phyloP scores from a whole-genome alignment of 2,888 invertebrate species.

The Sphaerophoria rueppellii region DNA sequence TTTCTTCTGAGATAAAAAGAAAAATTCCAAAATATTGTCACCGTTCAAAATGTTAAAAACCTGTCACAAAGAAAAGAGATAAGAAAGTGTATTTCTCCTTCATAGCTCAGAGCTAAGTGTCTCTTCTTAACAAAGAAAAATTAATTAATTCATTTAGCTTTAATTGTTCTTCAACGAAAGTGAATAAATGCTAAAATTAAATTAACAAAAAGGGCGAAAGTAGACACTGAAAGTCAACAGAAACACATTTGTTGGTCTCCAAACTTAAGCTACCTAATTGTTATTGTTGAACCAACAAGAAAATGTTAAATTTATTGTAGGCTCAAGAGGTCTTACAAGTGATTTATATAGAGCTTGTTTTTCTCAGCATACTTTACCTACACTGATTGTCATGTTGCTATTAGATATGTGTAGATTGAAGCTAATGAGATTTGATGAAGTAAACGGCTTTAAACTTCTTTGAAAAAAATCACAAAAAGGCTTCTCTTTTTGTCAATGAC shows the following conservation, averaged over 20 bases:
- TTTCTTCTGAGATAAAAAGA: too few species aligned
- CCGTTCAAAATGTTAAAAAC: too few species aligned
- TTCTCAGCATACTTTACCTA: too few species aligned
- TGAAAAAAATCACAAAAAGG: background rate
- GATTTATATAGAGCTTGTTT: too few species aligned
- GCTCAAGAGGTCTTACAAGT: too few species aligned
- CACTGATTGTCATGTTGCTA: too few species aligned
- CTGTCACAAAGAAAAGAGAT: too few species aligned
- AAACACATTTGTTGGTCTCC: background rate
- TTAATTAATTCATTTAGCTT: slow-evolving; percentile 32
- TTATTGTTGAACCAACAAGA: too few species aligned
- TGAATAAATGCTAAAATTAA: background rate
- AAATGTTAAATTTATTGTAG: too few species aligned
- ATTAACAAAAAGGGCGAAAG: slow-evolving; percentile 1
- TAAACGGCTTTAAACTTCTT: background rate
- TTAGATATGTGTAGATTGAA: too few species aligned
- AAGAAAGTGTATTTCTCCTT: background rate
- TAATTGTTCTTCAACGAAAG: slow-evolving; percentile 29
- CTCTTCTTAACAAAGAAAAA: background rate
- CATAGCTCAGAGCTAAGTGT: background rate
- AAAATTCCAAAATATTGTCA: too few species aligned
- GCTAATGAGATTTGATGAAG: too few species aligned
- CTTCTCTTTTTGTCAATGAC: background rate
- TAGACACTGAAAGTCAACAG: background rate
- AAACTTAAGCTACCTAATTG: background rate